Percentiles rank a stretch among this genome's conserved stretches.
Conservation (phyloP, 2,888 invertebrate genomes). For the Coelinius sp. region DNA sequence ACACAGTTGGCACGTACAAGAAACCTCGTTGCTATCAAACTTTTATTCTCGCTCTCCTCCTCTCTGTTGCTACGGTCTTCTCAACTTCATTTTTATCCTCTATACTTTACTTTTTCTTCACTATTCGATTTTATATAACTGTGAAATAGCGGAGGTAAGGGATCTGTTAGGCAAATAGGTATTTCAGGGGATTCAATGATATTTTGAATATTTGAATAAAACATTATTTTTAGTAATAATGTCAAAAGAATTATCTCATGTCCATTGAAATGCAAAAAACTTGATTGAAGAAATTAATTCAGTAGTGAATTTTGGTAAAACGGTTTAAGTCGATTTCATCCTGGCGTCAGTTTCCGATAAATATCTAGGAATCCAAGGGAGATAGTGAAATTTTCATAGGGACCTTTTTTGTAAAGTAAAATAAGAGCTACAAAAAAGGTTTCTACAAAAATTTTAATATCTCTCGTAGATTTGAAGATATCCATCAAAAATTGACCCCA, state of each 20-base stretch:
- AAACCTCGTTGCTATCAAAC: slow-evolving; percentile 20
- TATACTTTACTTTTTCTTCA: background rate
- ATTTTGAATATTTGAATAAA: background rate
- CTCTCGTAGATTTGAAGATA: too few species aligned
- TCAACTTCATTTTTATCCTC: background rate
- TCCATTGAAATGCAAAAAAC: too few species aligned
- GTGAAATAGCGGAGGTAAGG: background rate
- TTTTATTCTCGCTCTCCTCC: slow-evolving; percentile 2
- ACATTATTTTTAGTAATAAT: background rate
- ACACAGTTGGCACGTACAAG: slow-evolving; percentile 20
- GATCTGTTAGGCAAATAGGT: background rate
- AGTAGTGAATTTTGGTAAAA: too few species aligned
- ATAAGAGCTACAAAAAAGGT: too few species aligned
- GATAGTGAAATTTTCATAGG: too few species aligned
- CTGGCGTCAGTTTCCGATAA: too few species aligned
- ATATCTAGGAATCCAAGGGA: too few species aligned
- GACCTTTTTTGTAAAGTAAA: too few species aligned
- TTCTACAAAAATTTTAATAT: too few species aligned
- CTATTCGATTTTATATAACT: background rate
- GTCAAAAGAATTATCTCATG: background rate
- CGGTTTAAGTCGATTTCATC: too few species aligned
- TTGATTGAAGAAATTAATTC: too few species aligned
- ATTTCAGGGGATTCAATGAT: background rate
- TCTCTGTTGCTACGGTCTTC: background rate
- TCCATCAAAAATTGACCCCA: too few species aligned